phyloP scores from a whole-genome alignment of 2,113 vertebrate species.

The Pteruthius melanotis region DNA sequence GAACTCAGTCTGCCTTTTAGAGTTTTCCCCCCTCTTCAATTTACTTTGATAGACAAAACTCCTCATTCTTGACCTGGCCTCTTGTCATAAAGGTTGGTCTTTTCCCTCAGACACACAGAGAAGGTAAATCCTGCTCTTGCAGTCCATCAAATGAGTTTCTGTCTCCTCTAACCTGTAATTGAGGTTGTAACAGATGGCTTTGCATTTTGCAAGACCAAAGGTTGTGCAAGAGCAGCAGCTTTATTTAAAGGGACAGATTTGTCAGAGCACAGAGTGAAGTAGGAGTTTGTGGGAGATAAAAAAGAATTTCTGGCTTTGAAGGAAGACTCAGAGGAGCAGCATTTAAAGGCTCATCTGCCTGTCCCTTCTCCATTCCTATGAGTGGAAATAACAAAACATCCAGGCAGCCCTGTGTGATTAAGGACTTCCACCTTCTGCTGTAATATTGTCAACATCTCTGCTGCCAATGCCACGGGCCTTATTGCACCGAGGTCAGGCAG shows the following conservation, averaged over 20 bases:
- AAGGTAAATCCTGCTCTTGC: constrained; percentile 26
- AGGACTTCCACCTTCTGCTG: neutral
- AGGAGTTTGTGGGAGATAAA: neutral
- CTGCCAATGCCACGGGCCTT: neutral
- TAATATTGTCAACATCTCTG: neutral
- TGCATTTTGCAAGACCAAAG: constrained; percentile 53
- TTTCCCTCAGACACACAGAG: neutral
- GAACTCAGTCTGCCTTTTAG: neutral
- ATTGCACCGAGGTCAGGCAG: neutral
- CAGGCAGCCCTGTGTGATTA: neutral
- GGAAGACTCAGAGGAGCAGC: neutral
- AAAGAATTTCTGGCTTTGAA: neutral
- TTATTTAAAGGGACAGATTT: constrained; percentile 42
- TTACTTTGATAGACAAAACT: neutral
- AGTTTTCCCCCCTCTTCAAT: neutral
- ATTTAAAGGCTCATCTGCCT: neutral
- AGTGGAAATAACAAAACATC: neutral
- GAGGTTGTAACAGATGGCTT: constrained; percentile 53
- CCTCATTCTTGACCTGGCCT: neutral
- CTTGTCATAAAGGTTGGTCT: neutral
- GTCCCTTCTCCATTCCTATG: neutral
- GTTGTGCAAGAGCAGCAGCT: constrained; percentile 36
- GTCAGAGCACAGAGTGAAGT: neutral
- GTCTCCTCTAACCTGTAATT: constrained; percentile 55
- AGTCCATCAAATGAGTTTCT: constrained; percentile 50